Base-by-base conservation (phyloP, 2,888 invertebrate genomes). In the Caenorhabditis sulstoni region DNA sequence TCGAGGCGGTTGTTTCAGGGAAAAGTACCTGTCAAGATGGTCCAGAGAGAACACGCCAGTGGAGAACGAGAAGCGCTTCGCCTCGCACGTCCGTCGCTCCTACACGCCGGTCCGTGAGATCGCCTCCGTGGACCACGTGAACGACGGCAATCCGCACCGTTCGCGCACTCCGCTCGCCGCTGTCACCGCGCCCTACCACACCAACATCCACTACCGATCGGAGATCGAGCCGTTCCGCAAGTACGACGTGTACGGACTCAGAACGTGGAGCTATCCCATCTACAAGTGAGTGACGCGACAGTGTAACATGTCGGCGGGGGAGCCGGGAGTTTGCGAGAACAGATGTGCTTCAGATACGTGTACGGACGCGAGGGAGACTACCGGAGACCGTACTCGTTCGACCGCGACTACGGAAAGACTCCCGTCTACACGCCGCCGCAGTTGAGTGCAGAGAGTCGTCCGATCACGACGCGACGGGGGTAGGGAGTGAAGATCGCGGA, bases 201-300 rank as follows among this genome's bases (percentile, higher is more conserved):
- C 89, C 29, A 89, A 89, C 70, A 70, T 87, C 57, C 81, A 87
- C 53, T 89, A 89, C 64, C 59, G 83, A 53, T 81, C 83, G 29
- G 83, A 83, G 59, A 71, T 64, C 16, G 81, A 81, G 71, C 88
- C 88, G 14, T 82, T 89, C 70, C 85, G 89, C 11, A 89, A 89
- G 77, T 89, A 89, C 74, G 89, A 89, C 70, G 87, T 90, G 7
- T 89, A 89, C 79, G 87, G 88, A 44, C 74, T 89, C 47, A 82
- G 89, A 41, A 89, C 89, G 8, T 89, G 89, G 89, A 87, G 88
- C 35, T 89, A 89, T 74, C 89, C 89, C 14, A 89, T 89, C 53
- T 87, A 89, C 79, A 89, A 89, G 89, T 89, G 47, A 58, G 82
- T 49, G 35, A 64, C 35, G 29, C 9, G 29, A 2, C 22, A 52